phyloP scores from a whole-genome alignment of 53 echinoderm and acorn worm species.

The Holothuria scabra region DNA sequence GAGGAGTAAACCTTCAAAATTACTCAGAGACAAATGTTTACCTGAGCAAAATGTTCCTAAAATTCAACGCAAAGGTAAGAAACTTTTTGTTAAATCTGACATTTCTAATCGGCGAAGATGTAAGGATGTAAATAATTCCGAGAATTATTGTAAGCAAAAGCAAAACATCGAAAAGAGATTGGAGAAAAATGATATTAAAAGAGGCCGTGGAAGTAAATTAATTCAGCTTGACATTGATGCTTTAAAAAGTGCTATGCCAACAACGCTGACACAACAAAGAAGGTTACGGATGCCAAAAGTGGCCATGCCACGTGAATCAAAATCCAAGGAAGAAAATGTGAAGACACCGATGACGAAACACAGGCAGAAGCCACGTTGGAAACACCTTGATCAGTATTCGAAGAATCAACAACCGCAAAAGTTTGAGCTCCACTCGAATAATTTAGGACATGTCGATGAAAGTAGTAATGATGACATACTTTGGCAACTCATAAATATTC shows the following conservation, averaged over 20 bases:
- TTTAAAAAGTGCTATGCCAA: not conserved
- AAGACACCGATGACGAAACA: not conserved
- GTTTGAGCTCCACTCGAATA: constrained; percentile 47
- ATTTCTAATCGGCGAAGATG: not conserved
- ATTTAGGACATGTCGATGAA: constrained; percentile 46
- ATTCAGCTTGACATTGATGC: not conserved
- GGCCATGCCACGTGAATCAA: not conserved
- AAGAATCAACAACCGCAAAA: constrained; percentile 22
- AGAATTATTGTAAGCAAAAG: not conserved
- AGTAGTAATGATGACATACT: constrained; percentile 52
- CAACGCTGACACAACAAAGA: not conserved
- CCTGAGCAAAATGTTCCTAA: no score
- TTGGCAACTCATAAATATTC: constrained; percentile 71
- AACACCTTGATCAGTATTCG: not conserved
- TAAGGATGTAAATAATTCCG: not conserved
- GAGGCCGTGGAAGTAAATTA: not conserved
- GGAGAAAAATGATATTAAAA: not conserved
- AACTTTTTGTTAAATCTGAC: constrained; percentile 7
- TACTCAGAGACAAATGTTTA: constrained; percentile 24
- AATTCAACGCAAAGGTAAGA: not conserved
- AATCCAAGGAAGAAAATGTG: not conserved
- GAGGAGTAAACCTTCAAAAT: not conserved
- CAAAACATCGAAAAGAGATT: not conserved
- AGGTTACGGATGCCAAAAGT: not conserved
- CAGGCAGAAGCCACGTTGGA: constrained; percentile 6